Conservation (phyloP, 2,797 vertebrate species). For the Dendrocincla fuliginosa region DNA sequence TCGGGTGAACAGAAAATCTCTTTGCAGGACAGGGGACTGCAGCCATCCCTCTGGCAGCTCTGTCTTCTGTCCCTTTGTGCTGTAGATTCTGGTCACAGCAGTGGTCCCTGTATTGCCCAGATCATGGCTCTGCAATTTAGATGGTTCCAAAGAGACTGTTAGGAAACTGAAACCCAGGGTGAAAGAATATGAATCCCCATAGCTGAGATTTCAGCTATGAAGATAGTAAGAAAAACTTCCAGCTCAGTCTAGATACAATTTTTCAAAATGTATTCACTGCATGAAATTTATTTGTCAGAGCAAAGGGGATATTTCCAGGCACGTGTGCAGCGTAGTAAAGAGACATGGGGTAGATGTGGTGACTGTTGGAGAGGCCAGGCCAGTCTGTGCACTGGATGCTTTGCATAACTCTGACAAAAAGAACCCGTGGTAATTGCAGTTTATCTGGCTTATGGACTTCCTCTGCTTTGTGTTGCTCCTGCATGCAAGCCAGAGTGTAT, state of each 20-base stretch:
- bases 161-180: background rate
- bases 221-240: background rate
- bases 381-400: background rate
- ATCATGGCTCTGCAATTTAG: background rate
- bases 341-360: background rate
- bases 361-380: background rate
- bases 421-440: background rate
- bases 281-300: background rate
- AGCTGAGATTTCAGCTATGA: background rate
- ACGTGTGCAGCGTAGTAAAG: background rate
- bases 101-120: background rate
- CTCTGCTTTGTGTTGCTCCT: slow-evolving; percentile 1
- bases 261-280: background rate
- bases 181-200: background rate
- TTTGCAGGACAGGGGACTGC: background rate
- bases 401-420: background rate
- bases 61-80: background rate
- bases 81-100: background rate
- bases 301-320: background rate
- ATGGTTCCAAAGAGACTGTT: background rate
- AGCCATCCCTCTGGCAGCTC: background rate
- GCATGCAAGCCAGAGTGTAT: background rate
- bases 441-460: background rate
- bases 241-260: background rate
- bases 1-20: background rate